Evolutionary conservation across 2,113 vertebrate species (phyloP), one percentile per base, ranked within the genome.

Genomic region (Puntigrus tetrazona): DNA sequence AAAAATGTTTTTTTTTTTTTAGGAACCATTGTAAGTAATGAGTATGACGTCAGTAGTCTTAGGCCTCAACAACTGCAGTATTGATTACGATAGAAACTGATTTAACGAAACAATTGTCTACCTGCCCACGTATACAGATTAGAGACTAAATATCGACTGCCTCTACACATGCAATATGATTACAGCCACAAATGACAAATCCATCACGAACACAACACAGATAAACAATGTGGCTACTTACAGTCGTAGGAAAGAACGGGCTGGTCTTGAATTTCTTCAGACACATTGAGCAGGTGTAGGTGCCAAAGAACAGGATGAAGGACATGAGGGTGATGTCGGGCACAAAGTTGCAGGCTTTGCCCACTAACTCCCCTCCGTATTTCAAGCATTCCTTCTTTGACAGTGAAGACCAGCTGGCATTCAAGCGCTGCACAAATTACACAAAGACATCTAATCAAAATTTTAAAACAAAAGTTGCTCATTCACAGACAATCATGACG

Each of bases 191-290:
- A 2, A 63, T 25, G 43, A 27, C 25, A 41, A 67, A 55, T 18
- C 31, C 13, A 27, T 59, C 13, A 36, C 73, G 34, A 6, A 18
- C 18, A 75, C 8, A 1, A n/a, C 29, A 50, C 59, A 72, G 5
- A 0, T 31, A 0, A 27, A 36, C 55, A 75, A 29, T 75, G 70
- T 18, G 4, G 2, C 3, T 13, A 95, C 97, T 97, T 90, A 99
- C 98, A 1, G 92, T 98, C 52, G 98, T 99, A 78, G 98, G 98
- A 88, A 99, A 99, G 85, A 97, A 99, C 0, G 94, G 96, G 87
- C 97, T 99, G 82, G 94, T 95, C 94, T 99, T 99, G 93, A 99
- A 99, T 89, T 99, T 98, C 92, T 99, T 99, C 90, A 99, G 94
- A 91, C 94, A 93, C 98, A 98, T 99, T 75, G 97, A 99, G 88